Conservation (phyloP, 2,888 invertebrate genomes). For the Drosophila neoperkinsi region DNA sequence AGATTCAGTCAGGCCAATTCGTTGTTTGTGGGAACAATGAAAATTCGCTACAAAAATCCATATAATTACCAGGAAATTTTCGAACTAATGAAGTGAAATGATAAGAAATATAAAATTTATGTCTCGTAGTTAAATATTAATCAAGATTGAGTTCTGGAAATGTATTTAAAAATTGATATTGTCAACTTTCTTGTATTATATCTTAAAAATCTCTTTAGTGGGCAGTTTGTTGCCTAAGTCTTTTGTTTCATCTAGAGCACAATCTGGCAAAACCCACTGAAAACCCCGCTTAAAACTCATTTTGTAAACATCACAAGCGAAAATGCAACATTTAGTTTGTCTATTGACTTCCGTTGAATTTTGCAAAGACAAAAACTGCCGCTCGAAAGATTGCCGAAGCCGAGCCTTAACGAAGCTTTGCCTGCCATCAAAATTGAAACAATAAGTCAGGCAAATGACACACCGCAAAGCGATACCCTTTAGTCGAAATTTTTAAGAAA, state of each 20-base stretch:
- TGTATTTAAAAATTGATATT: conserved; percentile 4
- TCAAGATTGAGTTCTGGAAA: conserved; percentile 12
- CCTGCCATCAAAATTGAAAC: conserved; percentile 64
- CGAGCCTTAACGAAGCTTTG: conserved; percentile 71
- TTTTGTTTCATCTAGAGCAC: conserved; percentile 42
- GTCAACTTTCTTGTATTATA: not conserved
- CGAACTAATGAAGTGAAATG: conserved; percentile 48
- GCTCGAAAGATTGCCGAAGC: conserved; percentile 27
- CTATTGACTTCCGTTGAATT: conserved; percentile 74
- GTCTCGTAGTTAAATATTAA: not conserved
- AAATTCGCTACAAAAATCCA: conserved; percentile 42
- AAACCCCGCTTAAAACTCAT: conserved; percentile 51
- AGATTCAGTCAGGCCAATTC: conserved; percentile 19
- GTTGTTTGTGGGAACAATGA: conserved; percentile 61
- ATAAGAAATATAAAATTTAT: conserved; percentile 21
- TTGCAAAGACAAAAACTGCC: conserved; percentile 43
- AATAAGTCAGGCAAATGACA: conserved; percentile 72
- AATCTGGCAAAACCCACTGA: conserved; percentile 29
- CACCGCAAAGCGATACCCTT: conserved; percentile 32
- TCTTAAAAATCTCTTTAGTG: not conserved
- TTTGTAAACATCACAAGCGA: conserved; percentile 57
- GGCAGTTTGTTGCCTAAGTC: conserved; percentile 64
- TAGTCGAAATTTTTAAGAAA: conserved; percentile 75
- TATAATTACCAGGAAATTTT: conserved; percentile 67
- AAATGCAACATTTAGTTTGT: conserved; percentile 55